Conservation (phyloP, 1,140 invertebrate species). For the Halyomorpha halys region DNA sequence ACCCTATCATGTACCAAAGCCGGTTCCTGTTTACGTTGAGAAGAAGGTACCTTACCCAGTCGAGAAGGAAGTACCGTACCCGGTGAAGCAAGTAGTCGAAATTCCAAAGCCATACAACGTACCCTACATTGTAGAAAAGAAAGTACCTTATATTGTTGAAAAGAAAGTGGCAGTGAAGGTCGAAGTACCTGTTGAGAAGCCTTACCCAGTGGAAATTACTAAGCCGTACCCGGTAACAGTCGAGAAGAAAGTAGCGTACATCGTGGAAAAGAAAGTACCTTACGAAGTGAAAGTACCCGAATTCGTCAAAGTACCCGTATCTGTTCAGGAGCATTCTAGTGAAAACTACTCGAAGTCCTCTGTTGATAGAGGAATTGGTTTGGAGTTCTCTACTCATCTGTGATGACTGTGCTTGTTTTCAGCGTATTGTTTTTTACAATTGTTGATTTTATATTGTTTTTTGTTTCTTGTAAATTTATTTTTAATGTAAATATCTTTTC, state of each 20-base stretch:
- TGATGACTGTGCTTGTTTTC: too few species aligned
- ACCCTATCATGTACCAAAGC: background rate
- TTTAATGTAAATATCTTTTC: too few species aligned
- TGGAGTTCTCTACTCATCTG: too few species aligned
- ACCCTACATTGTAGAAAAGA: background rate
- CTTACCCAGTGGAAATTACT: background rate
- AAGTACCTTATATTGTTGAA: background rate
- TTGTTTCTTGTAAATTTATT: too few species aligned
- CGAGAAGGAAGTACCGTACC: background rate
- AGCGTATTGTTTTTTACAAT: too few species aligned
- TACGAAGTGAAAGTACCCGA: conserved; percentile 1
- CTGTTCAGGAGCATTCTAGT: background rate
- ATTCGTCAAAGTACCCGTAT: background rate
- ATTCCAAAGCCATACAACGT: background rate
- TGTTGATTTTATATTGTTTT: too few species aligned
- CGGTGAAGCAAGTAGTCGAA: background rate
- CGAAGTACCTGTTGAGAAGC: background rate
- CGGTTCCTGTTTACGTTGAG: background rate
- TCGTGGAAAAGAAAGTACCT: background rate
- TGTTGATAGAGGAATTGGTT: too few species aligned
- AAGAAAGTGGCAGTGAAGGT: background rate
- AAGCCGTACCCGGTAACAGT: background rate
- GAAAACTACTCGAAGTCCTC: too few species aligned
- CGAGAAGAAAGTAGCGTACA: conserved; percentile 1
- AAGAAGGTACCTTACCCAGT: conserved; percentile 4